These are phyloP conservation scores for Vicugna pacos DNA, from an alignment of 2,113 vertebrate genomes.

Conservation along the genomic window DNA sequence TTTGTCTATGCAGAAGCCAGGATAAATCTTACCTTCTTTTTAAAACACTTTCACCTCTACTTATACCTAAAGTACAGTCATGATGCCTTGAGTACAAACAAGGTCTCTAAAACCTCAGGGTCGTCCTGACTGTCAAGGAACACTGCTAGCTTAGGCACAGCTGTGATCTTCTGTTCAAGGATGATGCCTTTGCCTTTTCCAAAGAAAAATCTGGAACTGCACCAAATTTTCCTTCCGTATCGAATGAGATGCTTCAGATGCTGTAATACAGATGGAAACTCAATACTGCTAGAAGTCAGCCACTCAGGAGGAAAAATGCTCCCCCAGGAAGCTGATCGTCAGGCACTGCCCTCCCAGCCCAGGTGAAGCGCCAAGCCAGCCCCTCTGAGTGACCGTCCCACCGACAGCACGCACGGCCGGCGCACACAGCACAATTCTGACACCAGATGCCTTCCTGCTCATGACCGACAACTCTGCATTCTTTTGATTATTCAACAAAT, in stretches of 20 bases:
- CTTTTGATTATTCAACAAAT: background rate
- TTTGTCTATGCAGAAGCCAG: background rate
- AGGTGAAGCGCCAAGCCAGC: background rate
- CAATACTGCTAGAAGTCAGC: background rate
- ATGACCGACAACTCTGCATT: background rate
- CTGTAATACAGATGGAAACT: background rate
- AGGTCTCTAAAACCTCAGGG: background rate
- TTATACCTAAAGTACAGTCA: background rate
- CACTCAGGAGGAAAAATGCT: background rate
- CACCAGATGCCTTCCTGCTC: background rate
- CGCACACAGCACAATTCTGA: fast-evolving
- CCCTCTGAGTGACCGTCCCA: background rate
- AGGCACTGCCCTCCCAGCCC: background rate
- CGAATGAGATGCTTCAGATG: background rate
- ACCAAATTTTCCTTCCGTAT: background rate
- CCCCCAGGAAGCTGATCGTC: background rate
- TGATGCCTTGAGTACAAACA: background rate
- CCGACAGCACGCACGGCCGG: fast-evolving
- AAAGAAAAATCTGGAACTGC: background rate
- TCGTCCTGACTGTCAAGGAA: background rate
- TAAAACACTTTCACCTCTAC: background rate
- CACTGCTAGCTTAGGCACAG: background rate
- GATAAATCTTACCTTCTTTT: background rate
- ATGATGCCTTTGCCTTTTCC: background rate
- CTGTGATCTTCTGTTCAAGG: background rate